Evolutionary conservation across 1,140 invertebrate genomes (phyloP), one percentile per base, ranked within the genome.

Genomic region (Pseudomyrmex pallidus): DNA sequence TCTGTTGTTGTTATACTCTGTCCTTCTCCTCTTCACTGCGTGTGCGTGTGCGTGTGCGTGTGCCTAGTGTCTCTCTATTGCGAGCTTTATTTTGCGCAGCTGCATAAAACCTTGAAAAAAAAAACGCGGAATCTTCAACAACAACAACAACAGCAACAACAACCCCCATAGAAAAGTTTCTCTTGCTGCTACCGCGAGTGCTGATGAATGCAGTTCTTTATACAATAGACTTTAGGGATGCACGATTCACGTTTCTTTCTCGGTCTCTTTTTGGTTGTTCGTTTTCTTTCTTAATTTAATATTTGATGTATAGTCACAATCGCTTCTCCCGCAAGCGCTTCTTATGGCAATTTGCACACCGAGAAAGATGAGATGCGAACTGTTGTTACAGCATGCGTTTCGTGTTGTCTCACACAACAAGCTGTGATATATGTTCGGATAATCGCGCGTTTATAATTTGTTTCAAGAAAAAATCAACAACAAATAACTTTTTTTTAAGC

Each of bases 341-440:
- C 22, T 17, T 66, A 54, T 64, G 48, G 17, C 48, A 76, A 17
- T 64, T 1, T 61, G 48, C 73, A 64, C 54, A 64, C 20, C 44
- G 25, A n/a, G 48, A 9, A 54, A 54, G 7, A 25, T 8, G 5
- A 80, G n/a, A 4, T 52, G 62, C 8, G 57, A 9, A 13, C 50
- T 52, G 2, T 52, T 68, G 54, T 80, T 59, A 46, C 54, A 59
- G 76, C 76, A 80, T 80, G 76, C 66, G n/a, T 68, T 57, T n/a
- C 10, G 35, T 50, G 35, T 50, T n/a, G 76, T 66, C 72, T 80
- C 54, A 35, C 44, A 72, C n/a, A 63, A 54, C 76, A 59, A 20
- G 35, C 35, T 35, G 35, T 35, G 35, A 35, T 35, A 35, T 35
- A 7, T 7, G 35, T 35, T 35, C 4, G 35, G 5, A 35, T 7